Conservation (phyloP, 2,888 invertebrate species). For the Germaria angustata region DNA sequence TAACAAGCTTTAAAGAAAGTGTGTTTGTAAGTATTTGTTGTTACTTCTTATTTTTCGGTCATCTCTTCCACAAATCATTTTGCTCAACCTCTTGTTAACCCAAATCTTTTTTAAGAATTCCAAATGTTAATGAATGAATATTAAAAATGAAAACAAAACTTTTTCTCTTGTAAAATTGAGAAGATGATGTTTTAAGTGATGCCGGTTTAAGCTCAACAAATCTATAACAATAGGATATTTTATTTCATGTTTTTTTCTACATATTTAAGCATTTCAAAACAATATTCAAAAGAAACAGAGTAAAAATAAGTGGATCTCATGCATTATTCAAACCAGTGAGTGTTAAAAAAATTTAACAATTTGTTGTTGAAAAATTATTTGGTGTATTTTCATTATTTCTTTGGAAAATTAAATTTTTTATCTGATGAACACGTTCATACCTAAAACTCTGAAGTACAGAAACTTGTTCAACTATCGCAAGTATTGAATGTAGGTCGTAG, state of each 20-base stretch:
- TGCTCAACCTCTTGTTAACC: slow-evolving; percentile 44
- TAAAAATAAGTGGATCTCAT: slow-evolving; percentile 14
- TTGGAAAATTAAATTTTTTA: not conserved
- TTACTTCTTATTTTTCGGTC: slow-evolving; percentile 31
- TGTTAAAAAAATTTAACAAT: not conserved
- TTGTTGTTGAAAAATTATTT: no score
- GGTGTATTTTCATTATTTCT: no score
- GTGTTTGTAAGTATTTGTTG: not conserved
- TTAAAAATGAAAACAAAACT: slow-evolving; percentile 6
- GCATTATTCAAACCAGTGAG: slow-evolving; percentile 14
- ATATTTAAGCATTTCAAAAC: not conserved
- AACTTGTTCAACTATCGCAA: not conserved
- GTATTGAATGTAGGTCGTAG: no score
- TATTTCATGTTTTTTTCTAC: not conserved
- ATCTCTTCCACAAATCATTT: slow-evolving; percentile 11
- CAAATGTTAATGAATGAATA: slow-evolving; percentile 23
- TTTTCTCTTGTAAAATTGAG: not conserved
- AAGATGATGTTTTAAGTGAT: not conserved
- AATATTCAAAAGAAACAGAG: not conserved
- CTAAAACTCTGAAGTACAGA: not conserved
- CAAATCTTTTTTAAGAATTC: slow-evolving; percentile 28
- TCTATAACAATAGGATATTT: slow-evolving; percentile 1
- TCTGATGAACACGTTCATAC: not conserved
- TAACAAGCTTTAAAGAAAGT: slow-evolving; percentile 44
- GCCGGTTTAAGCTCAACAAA: not conserved